Percentiles rank a stretch among this genome's conserved stretches.
Conservation (phyloP, 2,888 invertebrate species). For the Cancer borealis region DNA sequence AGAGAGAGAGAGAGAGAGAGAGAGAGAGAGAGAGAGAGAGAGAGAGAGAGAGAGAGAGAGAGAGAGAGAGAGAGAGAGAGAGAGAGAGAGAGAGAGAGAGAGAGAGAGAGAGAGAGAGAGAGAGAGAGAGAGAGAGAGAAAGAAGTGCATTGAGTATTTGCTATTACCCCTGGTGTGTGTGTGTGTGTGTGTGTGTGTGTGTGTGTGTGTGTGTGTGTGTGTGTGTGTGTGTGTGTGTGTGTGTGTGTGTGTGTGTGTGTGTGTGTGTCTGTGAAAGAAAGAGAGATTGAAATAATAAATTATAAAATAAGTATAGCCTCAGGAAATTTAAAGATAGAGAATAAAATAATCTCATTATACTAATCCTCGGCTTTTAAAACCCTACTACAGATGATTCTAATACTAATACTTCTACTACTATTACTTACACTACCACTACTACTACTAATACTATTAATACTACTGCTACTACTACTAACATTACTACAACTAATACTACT, state of each 20-base stretch:
- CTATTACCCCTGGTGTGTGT: no score
- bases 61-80: conserved; percentile 20
- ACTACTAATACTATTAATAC: not conserved
- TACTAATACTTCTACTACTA: conserved; percentile 4
- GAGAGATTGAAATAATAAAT: not conserved
- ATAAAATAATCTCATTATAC: no score
- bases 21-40: conserved; percentile 20
- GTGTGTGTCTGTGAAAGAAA: not conserved
- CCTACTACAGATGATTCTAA: not conserved
- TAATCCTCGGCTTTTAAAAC: no score
- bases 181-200: not conserved
- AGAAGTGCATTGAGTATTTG: no score
- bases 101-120: conserved; percentile 20
- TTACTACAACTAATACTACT: not conserved
- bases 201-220: conserved; percentile 11
- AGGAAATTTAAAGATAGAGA: no score
- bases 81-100: conserved; percentile 20
- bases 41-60: conserved; percentile 20
- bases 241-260: not conserved
- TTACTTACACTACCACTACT: not conserved
- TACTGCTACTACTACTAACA: not conserved
- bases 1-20: conserved; percentile 17
- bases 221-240: not conserved
- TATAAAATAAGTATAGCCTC: no score
- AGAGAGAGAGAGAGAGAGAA: conserved; percentile 9